Percentiles rank a stretch among this genome's conserved stretches.
Evolutionary conservation across 2,888 invertebrate genomes (phyloP).

Genomic region (Notocelia uddmanniana): DNA sequence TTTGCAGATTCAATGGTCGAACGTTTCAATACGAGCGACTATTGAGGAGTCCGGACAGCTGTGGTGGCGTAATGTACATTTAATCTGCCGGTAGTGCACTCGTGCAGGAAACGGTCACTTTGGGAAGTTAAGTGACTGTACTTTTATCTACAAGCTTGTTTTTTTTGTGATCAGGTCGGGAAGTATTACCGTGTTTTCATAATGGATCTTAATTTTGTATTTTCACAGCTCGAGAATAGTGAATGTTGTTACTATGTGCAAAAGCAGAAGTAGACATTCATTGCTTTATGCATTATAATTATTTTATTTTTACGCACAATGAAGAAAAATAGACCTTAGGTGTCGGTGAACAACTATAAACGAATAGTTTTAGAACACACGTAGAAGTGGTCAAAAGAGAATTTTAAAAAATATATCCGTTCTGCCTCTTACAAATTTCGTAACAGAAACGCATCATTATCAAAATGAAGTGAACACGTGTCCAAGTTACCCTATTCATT

Average conservation of each 20-base stretch:
- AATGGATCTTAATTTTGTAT: not conserved
- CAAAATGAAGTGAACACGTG: constrained; percentile 15
- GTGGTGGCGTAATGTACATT: constrained; percentile 80
- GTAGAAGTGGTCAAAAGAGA: not conserved
- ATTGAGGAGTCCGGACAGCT: constrained; percentile 59
- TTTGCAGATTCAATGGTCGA: constrained; percentile 26
- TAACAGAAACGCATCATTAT: not conserved
- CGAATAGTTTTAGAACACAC: too few species aligned
- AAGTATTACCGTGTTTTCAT: not conserved
- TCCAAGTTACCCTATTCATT: constrained; percentile 18
- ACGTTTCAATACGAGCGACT: constrained; percentile 32
- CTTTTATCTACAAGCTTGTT: not conserved
- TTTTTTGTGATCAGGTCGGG: not conserved
- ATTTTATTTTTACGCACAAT: too few species aligned
- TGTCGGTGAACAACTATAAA: not conserved
- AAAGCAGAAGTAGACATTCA: not conserved
- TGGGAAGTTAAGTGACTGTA: not conserved
- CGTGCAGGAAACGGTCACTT: constrained; percentile 15
- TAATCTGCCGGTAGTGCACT: constrained; percentile 65
- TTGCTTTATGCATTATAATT: not conserved
- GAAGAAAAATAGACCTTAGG: too few species aligned
- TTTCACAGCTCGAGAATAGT: not conserved
- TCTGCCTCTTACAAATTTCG: not conserved
- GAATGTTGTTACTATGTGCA: not conserved
- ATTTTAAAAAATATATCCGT: not conserved